These are phyloP conservation scores for Eulacestoma nigropectus DNA, from an alignment of 2,113 vertebrate species.

Conservation along the genomic window DNA sequence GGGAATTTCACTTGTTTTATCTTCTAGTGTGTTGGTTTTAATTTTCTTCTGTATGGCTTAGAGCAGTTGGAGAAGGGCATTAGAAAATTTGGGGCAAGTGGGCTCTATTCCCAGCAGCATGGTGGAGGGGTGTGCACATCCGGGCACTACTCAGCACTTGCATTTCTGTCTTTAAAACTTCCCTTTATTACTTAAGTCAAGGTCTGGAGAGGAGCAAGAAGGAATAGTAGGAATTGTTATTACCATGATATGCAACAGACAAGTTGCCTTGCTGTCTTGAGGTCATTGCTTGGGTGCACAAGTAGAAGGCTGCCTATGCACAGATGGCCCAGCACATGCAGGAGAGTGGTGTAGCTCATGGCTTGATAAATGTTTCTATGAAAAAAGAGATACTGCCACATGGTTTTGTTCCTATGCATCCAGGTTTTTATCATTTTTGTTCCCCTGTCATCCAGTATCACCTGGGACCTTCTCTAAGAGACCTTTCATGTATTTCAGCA, in stretches of 20 bases:
- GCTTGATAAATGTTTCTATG: background rate
- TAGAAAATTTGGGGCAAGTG: background rate
- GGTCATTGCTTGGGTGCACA: background rate
- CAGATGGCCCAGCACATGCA: background rate
- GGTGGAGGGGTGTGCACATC: fast-evolving
- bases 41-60: background rate
- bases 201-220: background rate
- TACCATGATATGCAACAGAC: background rate
- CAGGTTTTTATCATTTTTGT: background rate
- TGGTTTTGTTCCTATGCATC: background rate
- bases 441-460: background rate
- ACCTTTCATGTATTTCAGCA: background rate
- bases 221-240: background rate
- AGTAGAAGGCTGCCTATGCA: background rate
- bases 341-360: background rate
- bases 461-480: background rate
- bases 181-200: background rate
- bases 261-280: background rate
- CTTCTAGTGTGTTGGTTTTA: background rate
- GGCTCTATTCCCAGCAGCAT: background rate
- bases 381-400: background rate
- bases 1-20: background rate
- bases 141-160: background rate
- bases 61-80: background rate
- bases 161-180: background rate